Percentiles rank a stretch among this genome's conserved stretches.
Conservation (phyloP, 1,140 invertebrate species). For the Drosophila leontia region DNA sequence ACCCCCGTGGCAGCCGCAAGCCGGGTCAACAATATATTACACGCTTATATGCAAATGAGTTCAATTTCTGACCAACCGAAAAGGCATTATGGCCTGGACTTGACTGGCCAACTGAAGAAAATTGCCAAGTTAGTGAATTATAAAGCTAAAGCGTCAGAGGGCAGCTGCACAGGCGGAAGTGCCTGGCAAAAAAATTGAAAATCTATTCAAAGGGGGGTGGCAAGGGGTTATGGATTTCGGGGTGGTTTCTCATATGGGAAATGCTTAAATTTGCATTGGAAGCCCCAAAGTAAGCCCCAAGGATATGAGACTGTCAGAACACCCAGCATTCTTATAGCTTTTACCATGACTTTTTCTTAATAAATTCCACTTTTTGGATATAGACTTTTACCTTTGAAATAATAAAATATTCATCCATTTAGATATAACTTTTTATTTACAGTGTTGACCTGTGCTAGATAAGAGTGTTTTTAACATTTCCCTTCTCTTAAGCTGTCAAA, state of each 20-base stretch:
- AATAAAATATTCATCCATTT: neutral
- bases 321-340: neutral
- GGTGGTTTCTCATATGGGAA: constrained; percentile 1
- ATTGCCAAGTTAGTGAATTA: constrained; percentile 64
- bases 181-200: constrained; percentile 28
- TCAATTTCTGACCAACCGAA: constrained; percentile 63
- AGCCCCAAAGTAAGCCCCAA: constrained; percentile 13
- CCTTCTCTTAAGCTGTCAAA: neutral
- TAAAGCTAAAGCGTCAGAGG: constrained; percentile 37
- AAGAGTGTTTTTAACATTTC: neutral
- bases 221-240: constrained; percentile 24
- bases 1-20: constrained; percentile 8
- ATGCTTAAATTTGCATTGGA: constrained; percentile 27
- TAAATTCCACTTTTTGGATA: neutral
- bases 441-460: neutral
- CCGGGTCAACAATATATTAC: constrained; percentile 61
- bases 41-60: constrained; percentile 68
- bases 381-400: neutral
- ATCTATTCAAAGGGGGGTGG: constrained; percentile 34
- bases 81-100: constrained; percentile 52
- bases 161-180: constrained; percentile 21
- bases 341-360: no score
- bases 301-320: neutral
- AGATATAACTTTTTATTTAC: neutral
- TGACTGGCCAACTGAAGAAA: constrained; percentile 33